Conservation (phyloP, 2,888 invertebrate species). For the Urechis unicinctus region DNA sequence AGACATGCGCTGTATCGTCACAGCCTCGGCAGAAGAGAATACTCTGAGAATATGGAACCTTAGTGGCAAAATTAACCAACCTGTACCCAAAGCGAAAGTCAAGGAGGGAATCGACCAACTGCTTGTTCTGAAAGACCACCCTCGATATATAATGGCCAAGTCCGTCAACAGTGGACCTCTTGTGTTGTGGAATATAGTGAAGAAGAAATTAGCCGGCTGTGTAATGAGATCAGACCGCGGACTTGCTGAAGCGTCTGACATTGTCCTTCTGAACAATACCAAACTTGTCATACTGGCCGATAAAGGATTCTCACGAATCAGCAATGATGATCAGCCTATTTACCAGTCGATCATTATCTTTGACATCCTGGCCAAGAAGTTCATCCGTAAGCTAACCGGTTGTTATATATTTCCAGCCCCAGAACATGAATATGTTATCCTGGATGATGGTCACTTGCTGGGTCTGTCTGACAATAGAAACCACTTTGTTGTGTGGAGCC, state of each 20-base stretch:
- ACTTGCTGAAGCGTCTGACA: slow-evolving; percentile 34
- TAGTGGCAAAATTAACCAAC: slow-evolving; percentile 32
- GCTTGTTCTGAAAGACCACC: slow-evolving; percentile 34
- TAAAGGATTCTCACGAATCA: slow-evolving; percentile 31
- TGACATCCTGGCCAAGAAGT: slow-evolving; percentile 36
- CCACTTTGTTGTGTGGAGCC: slow-evolving; percentile 44
- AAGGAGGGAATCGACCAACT: slow-evolving; percentile 34
- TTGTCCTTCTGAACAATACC: slow-evolving; percentile 37
- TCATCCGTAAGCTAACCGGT: slow-evolving; percentile 31
- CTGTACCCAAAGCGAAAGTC: slow-evolving; percentile 34
- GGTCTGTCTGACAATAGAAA: slow-evolving; percentile 40
- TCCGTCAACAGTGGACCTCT: slow-evolving; percentile 41
- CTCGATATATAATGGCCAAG: slow-evolving; percentile 38
- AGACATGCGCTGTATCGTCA: slow-evolving; percentile 39
- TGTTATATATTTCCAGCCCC: slow-evolving; percentile 41
- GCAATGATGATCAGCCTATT: slow-evolving; percentile 33
- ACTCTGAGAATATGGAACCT: slow-evolving; percentile 43
- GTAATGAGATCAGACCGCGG: slow-evolving; percentile 39
- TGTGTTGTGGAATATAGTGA: slow-evolving; percentile 42
- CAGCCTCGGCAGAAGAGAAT: slow-evolving; percentile 34
- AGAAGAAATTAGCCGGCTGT: slow-evolving; percentile 31
- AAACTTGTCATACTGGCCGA: slow-evolving; percentile 40
- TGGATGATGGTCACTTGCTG: slow-evolving; percentile 37
- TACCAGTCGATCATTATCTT: slow-evolving; percentile 40
- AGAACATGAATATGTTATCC: slow-evolving; percentile 39